Evolutionary conservation across 2,113 vertebrate genomes (phyloP), one percentile per base, ranked within the genome.

Genomic region (Limanda limanda): DNA sequence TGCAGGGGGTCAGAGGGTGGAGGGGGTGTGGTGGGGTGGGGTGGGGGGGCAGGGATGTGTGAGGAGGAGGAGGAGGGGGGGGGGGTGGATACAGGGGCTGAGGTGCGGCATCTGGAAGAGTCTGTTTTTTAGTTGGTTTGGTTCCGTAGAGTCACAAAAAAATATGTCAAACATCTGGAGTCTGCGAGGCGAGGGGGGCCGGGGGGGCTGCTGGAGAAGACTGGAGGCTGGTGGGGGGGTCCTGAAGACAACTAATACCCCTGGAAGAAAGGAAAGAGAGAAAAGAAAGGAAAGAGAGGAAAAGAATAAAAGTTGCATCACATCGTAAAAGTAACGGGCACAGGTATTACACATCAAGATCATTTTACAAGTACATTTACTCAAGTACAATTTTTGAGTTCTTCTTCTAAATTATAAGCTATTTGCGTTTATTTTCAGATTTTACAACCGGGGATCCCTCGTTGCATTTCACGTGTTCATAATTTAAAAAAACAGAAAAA

Each of bases 81-180:
- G 23, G 67, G 67, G 63, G 81, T 18, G 47, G 14, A 18, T 48
- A 42, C 40, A 42, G 54, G 3, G 56, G 61, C 63, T 58, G 76
- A 69, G 78, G 85, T 81, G 83, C 71, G 23, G 82, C 75, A 76
- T 87, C 85, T 48, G 81, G 88, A 89, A 93, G 89, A 92, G 88
- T 92, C 90, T 90, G 84, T 90, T 58, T 90, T 58, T 86, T 65
- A 67, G 81, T 88, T 70, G 86, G 76, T 91, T 83, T 89, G 80
- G 78, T 91, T 89, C 92, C 67, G 61, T 91, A 94, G 86, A 90
- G 92, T 94, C 92, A 94, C 94, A 93, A 91, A 94, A 92, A 94
- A 93, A 92, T 91, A 88, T 89, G 81, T 83, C 71, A 86, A 91
- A 91, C 80, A 91, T 91, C 89, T 92, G 92, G 80, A 89, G 85